Base-by-base conservation (phyloP, 2,888 invertebrate genomes). In the Protophormia terraenovae region DNA sequence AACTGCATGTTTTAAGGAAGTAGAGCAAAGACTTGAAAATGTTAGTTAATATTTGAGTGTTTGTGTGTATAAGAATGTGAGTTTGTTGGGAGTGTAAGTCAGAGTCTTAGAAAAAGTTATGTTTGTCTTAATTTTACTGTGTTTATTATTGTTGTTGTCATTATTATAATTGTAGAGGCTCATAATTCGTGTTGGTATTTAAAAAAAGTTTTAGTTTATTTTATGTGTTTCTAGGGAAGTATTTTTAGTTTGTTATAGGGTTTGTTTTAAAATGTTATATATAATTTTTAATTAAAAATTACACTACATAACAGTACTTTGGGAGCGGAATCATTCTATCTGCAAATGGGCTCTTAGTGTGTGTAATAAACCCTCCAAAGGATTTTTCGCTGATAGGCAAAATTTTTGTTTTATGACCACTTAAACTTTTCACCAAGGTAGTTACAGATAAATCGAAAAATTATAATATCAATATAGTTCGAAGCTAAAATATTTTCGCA, bases 101-200 rank as follows among this genome's bases (percentile, higher is more conserved):
- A 22, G 45, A 79, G 53, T 35, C 62, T 79, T 64, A 64, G 24
- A 19, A 62, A 12, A 78, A 81, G 62, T 85, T 85, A 78, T 69
- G 77, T 77, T 81, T 81, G 73, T 73, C 69, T 81, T 77, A 73
- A 81, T 77, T 85, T 81, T 78, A 58, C 62, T 73, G 69, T 69
- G n/a, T n/a, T n/a, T 81, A 47, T 75, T 76, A 64, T 79, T 79
- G 73, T 82, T 16, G 60, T 81, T 71, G 71, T 53, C 38, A 53
- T 82, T 81, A 67, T 69, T 53, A 60, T 76, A 62, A 76, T 82
- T 76, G 81, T 85, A 78, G n/a, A n/a, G 81, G 76, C 81, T 78
- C 73, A 81, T 85, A 85, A 85, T 78, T 85, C 64, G 72, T 81
- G 84, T 81, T 85, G 81, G 62, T 41, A 77, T 84, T 81, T 81